Percentiles rank a stretch among this genome's conserved stretches.
phyloP scores from a whole-genome alignment of 2,797 vertebrate genomes.

The Melanotaenia trifasciata region DNA sequence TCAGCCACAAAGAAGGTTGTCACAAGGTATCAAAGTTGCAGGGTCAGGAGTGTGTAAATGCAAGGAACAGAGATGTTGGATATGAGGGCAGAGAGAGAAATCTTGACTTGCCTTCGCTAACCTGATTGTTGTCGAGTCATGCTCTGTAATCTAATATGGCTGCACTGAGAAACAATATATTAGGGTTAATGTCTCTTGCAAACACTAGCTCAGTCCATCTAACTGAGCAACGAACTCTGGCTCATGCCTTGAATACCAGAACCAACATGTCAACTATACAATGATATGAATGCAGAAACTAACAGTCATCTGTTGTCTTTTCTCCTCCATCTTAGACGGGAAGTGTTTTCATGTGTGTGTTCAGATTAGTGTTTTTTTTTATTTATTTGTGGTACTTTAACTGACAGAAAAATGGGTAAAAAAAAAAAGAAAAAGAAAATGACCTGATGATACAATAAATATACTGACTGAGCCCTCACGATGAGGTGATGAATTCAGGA shows the following conservation, averaged over 20 bases:
- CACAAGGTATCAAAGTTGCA: slow-evolving; percentile 46
- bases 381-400: not conserved
- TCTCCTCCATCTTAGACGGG: not conserved
- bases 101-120: slow-evolving; percentile 58
- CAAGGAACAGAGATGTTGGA: slow-evolving; percentile 13
- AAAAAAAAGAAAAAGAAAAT: not conserved
- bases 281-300: slow-evolving; percentile 30
- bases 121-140: slow-evolving; percentile 71
- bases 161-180: slow-evolving; percentile 66
- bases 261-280: slow-evolving; percentile 25
- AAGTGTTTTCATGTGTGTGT: not conserved
- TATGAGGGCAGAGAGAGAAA: slow-evolving; percentile 28
- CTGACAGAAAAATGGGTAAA: not conserved
- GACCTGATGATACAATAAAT: slow-evolving; percentile 7
- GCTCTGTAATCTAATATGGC: slow-evolving; percentile 73
- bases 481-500: slow-evolving; percentile 24
- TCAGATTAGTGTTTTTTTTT: not conserved
- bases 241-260: slow-evolving; percentile 65
- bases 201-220: slow-evolving; percentile 37
- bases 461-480: not conserved
- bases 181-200: slow-evolving; percentile 47
- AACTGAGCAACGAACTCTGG: slow-evolving; percentile 46
- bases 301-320: slow-evolving; percentile 36
- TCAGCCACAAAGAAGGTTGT: slow-evolving; percentile 27
- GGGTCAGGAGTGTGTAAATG: slow-evolving; percentile 29